Evolutionary conservation across 2,113 vertebrate species (phyloP).

Genomic region (Hemichromis elongatus): DNA sequence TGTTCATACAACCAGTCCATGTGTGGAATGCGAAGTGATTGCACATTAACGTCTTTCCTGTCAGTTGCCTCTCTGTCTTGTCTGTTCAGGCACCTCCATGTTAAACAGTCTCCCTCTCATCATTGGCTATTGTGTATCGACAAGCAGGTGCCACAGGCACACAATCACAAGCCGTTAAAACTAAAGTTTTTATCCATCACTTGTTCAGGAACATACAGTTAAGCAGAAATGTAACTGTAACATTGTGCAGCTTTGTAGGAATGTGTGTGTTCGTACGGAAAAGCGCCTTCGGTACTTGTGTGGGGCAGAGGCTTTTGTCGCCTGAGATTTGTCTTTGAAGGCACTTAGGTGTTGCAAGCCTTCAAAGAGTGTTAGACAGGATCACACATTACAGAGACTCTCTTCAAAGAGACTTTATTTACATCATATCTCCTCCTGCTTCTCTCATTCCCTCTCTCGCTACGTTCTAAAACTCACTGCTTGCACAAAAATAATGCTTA

Average conservation of each 20-base stretch:
- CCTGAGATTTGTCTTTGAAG: constrained; percentile 47
- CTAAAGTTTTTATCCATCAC: neutral
- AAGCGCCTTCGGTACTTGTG: neutral
- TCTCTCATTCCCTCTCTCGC: neutral
- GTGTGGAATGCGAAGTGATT: neutral
- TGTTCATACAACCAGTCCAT: neutral
- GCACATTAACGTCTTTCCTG: neutral
- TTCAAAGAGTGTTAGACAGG: constrained; percentile 57
- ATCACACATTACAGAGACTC: constrained; percentile 44
- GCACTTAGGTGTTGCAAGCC: constrained; percentile 46
- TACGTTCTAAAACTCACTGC: constrained; percentile 28
- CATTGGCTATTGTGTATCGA: neutral
- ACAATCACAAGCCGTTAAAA: neutral
- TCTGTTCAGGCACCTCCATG: neutral
- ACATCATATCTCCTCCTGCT: constrained; percentile 24
- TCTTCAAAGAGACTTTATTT: constrained; percentile 60
- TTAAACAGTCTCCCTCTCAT: neutral
- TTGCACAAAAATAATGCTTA: constrained; percentile 7
- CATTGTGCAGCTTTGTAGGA: neutral
- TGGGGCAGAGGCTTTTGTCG: constrained; percentile 24
- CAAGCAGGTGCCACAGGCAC: neutral
- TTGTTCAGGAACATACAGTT: neutral
- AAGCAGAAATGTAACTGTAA: neutral
- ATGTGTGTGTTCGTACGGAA: neutral
- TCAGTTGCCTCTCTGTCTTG: neutral